A percentile compares a stretch with the other conserved stretches of the same genome.
These are phyloP conservation scores for Caenorhabditis becei DNA, from an alignment of 2,888 invertebrate genomes.

Conservation along the genomic window DNA sequence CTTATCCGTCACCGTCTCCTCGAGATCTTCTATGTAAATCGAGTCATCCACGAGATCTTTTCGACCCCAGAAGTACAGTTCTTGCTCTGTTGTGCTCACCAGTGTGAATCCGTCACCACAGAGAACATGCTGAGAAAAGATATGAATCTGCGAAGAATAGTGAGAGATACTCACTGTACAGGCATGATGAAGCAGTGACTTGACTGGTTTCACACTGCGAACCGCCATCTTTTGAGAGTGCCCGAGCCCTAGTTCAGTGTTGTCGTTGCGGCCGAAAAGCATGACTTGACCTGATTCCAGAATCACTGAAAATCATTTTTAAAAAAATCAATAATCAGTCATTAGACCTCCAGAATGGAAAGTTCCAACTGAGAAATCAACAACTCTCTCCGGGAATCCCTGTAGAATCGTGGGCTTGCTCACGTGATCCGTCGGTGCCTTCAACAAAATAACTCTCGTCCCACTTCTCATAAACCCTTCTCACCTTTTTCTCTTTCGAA, in stretches of 20 bases:
- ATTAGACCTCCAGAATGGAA: slow-evolving; percentile 83
- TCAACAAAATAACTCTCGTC: background rate
- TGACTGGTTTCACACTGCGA: slow-evolving; percentile 83
- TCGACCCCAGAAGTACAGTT: slow-evolving; percentile 87
- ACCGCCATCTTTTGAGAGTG: slow-evolving; percentile 81
- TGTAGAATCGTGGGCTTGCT: slow-evolving; percentile 83
- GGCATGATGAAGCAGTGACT: slow-evolving; percentile 81
- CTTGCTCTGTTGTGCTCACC: slow-evolving; percentile 86
- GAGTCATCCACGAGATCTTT: slow-evolving; percentile 59
- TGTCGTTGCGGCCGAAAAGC: slow-evolving; percentile 86
- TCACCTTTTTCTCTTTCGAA: slow-evolving; percentile 81
- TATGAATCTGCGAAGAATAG: background rate
- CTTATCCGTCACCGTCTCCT: slow-evolving; percentile 33
- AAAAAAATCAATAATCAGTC: too few species aligned
- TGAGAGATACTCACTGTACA: slow-evolving; percentile 64
- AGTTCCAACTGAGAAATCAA: slow-evolving; percentile 85
- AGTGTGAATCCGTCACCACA: slow-evolving; percentile 87
- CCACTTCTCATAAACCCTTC: background rate
- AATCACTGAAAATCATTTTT: slow-evolving; percentile 81
- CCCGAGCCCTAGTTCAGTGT: slow-evolving; percentile 86
- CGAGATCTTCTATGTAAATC: slow-evolving; percentile 45
- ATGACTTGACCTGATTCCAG: slow-evolving; percentile 85
- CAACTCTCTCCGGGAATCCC: slow-evolving; percentile 84
- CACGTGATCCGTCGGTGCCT: slow-evolving; percentile 81
- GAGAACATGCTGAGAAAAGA: slow-evolving; percentile 84